Conservation (phyloP, 2,113 vertebrate genomes). For the Hyla sarda region DNA sequence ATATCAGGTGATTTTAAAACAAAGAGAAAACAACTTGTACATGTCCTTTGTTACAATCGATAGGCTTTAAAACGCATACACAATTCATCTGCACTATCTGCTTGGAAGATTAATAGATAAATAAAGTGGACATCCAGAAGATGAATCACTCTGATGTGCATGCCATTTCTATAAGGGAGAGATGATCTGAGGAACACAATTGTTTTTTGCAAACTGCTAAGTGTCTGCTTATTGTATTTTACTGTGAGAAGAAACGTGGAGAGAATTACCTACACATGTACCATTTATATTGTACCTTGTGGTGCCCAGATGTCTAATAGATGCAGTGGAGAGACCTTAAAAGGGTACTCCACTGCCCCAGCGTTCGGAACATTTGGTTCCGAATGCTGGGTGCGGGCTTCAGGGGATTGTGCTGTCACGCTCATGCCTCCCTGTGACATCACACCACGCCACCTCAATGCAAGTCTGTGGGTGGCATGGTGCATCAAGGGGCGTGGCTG, state of each 20-base stretch:
- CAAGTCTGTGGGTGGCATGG: no score
- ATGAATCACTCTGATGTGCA: constrained; percentile 38
- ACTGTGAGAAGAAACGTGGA: constrained; percentile 21
- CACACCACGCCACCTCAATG: no score
- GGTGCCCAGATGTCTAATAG: constrained; percentile 3
- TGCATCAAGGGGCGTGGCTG: no score
- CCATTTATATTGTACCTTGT: constrained; percentile 9
- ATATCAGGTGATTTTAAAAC: constrained; percentile 80
- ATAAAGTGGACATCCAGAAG: constrained; percentile 60
- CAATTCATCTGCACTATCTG: constrained; percentile 68
- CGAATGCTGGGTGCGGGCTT: no score
- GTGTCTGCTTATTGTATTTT: constrained; percentile 15
- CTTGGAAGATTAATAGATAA: constrained; percentile 67
- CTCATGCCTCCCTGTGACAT: no score
- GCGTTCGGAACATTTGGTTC: no score
- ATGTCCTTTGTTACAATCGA: constrained; percentile 66
- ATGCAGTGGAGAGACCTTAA: no score
- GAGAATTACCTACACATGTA: constrained; percentile 32
- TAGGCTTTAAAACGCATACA: constrained; percentile 66
- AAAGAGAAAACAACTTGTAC: constrained; percentile 68
- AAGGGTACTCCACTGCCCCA: no score
- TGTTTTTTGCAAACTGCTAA: constrained; percentile 29
- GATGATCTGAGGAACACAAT: constrained; percentile 22
- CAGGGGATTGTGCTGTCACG: no score
- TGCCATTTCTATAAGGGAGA: constrained; percentile 12